Evolutionary conservation across 2,797 vertebrate species (phyloP), one percentile per base, ranked within the genome.

Genomic region (Astyanax mexicanus): DNA sequence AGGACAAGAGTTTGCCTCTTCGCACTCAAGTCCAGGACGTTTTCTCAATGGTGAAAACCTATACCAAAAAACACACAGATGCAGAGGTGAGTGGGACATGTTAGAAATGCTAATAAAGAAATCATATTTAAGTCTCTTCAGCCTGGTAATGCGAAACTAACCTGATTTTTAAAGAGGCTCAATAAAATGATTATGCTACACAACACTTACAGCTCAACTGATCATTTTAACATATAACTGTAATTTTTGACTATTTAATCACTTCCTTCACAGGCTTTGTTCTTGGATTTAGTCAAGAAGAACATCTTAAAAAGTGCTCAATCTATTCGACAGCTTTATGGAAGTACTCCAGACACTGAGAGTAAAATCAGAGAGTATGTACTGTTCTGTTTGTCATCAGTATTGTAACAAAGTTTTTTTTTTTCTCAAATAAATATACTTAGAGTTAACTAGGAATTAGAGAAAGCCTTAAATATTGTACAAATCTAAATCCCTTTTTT

Each of bases 351-450:
- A 37, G 89, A 95, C 78, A 90, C 85, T 79, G 92, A 95, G 35
- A 69, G 83, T 74, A 96, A 95, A 96, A 88, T 98, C 85, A 92
- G 92, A 93, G 97, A 98, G 98, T 99, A 91, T 79, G 96, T 90
- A 11, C 38, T 69, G 40, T 29, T 45, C 5, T 21, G 49, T 69
- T 55, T 38, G 49, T 62, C n/a, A 38, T 9, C 9, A 42, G 3
- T 42, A 15, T 40, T 40, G 19, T 11, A 1, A 61, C 17, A 61
- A 1, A 13, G 45, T 8, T 25, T 40, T 65, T 42, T 29, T 8
- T 25, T 40, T 65, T 42, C 29, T 65, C 37, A 0, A 32, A 49
- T 57, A 7, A 5, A 45, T 6, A 55, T 23, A 1, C 25, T 29
- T 6, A 21, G 19, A 52, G 51, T 17, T n/a, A 23, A 12, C 45